Evolutionary conservation across 2,797 vertebrate species (phyloP), one percentile per base, ranked within the genome.

Genomic region (Phaenicophaeus curvirostris): DNA sequence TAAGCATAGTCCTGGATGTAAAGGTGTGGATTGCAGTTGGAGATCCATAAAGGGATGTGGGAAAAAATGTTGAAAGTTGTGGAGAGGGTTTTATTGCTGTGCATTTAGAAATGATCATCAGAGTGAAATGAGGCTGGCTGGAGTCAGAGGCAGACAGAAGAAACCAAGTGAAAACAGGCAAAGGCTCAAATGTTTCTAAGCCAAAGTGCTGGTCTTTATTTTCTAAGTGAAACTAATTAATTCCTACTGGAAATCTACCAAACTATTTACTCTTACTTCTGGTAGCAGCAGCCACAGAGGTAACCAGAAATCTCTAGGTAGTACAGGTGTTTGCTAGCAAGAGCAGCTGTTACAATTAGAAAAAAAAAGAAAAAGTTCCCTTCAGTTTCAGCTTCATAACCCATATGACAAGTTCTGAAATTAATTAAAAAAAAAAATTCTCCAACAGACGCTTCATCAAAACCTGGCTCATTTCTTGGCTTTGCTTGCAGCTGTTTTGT

Each of bases 371-470:
- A 91, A 92, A 93, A 27, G n/a, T 83, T 90, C 73, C 48, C 74
- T 96, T 96, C 92, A 87, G 68, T 95, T 97, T 96, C 91, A 92
- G 95, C 93, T 94, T 95, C 90, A 85, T 92, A 94, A 91, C 82
- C 58, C 80, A 87, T 82, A 65, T 94, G 94, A 95, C 87, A 95
- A 90, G 66, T 89, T 90, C 83, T 89, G 78, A 95, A 96, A 88
- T 74, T 58, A 79, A 73, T 89, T 0, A 4, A 31, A 66, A 31
- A 33, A 48, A 55, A 63, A 50, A 48, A 16, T 6, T 17, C 69
- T 93, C 48, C 58, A 81, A 20, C 91, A 96, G 91, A 76, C 16
- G 4, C 73, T 91, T 76, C 84, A 86, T 92, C 75, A 89, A 91
- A 94, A 81, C 61, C 90, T 91, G 86, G 76, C 91, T 85, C 55